Base-by-base conservation (phyloP, 1,140 invertebrate genomes). In the Oryzaephilus surinamensis region DNA sequence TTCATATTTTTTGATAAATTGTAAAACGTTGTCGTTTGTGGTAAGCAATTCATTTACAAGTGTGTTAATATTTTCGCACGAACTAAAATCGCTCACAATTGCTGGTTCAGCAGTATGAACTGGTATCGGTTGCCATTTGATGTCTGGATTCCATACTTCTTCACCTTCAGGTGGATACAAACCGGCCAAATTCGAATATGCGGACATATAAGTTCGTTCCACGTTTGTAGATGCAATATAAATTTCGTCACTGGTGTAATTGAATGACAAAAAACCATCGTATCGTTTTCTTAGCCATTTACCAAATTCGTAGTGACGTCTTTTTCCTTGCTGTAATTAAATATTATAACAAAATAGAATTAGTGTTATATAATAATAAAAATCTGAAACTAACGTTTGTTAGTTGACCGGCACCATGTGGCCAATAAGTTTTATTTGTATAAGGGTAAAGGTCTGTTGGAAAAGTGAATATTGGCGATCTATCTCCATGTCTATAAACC, bases 141-240 rank as follows among this genome's bases (percentile, higher is more conserved):
- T 58, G 4, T 72, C 43, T 1, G 46, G 35, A 54, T 87, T 74
- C 82, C 85, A 92, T 4, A 74, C 41, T 46, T 75, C 63, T 10
- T 62, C 50, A 7, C 63, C 66, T 8, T 50, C 51, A 0, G 75
- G 73, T 6, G 83, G 79, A 55, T 78, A 86, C 45, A 84, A 70
- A 4, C 84, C 84, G 40, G 86, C 86, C 35, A 93, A 66, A 63
- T 88, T 81, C 1, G 74, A 65, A 57, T 81, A 67, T 0, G 85
- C 89, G 49, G 85, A 91, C 81, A 89, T 90, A 7, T 94, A 60
- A 12, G 88, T 89, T 13, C 90, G 70, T 65, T 93, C 85, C 2
- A 79, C 74, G 64, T 89, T 80, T 2, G 88, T 90, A 36, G 84
- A 87, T 31, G 70, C 41, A 66, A 55, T 13, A 53, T 50, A 29